Base-by-base conservation (phyloP, 2,113 vertebrate species). In the Delphinapterus leucas region DNA sequence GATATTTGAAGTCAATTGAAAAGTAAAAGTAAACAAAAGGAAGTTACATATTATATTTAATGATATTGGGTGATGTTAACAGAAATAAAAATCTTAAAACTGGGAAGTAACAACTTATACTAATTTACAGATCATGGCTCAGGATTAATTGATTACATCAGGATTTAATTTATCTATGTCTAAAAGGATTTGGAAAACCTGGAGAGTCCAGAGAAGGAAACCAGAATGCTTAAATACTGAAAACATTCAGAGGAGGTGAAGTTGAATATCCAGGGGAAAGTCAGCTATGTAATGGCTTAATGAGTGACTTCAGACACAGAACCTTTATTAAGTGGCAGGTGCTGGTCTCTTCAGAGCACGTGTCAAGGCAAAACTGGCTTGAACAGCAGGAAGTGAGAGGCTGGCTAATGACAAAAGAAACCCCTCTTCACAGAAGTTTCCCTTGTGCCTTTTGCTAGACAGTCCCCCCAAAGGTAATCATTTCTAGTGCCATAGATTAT, bases 61-160 rank as follows among this genome's bases (percentile, higher is more conserved):
- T 61, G 15, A 82, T 58, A 76, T 70, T 7, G 10, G 6, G 58
- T 49, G n/a, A 93, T 23, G 14, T 73, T 76, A 93, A 77, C 28
- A 96, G 25, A 95, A 93, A 82, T 79, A 3, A 94, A 97, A 73
- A 77, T 25, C 20, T 83, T 82, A 81, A 26, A 13, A 83, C n/a
- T 73, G 2, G 6, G 10, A 89, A 92, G 17, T 58, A 67, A 60
- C 1, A 36, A 38, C 12, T 71, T 93, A 1, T 12, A 73, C 63
- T 92, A 76, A 85, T 79, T 86, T 71, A 33, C 49, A 88, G 13
- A 41, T 36, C 17, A 67, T 38, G 49, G 60, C 76, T 79, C 49
- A 36, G 76, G 20, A 79, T n/a, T 79, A 26, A 90, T 44, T 81
- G 28, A 58, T 31, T 77, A n/a, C 31, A 44, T 49, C 20, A 65